Base-by-base conservation (phyloP, 2,888 invertebrate genomes). In the Sympetrum striolatum region DNA sequence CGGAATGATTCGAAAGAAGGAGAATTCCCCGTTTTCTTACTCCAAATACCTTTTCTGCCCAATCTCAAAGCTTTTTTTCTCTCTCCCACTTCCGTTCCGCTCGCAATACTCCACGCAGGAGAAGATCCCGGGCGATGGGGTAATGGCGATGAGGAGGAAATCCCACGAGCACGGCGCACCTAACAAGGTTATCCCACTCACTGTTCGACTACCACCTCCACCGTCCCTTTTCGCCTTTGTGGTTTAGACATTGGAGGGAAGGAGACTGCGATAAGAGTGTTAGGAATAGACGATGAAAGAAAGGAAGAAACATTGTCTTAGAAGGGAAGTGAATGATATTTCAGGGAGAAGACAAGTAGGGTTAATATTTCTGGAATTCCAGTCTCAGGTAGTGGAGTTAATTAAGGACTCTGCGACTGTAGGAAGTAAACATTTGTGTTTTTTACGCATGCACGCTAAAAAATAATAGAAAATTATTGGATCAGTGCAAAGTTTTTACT, bases 141-240 rank as follows among this genome's bases (percentile, higher is more conserved):
- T 53, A 58, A 58, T 35, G 31, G 60, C 22, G 37, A n/a, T n/a
- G 60, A 86, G 37, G 25, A 86, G 58, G 86, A 53, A 53, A 86
- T 86, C 86, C 58, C 86, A 86, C 86, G 37, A 86, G 64, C 37
- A 60, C 60, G 60, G 22, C 37, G 37, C 58, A 86, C 86, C 86
- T 86, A 86, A 86, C 86, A 60, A 86, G 86, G 86, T 86, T 86
- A 86, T 60, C 86, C 86, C 64, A 37, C 86, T 86, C 86, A 60
- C 86, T 86, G 18, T n/a, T 86, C 60, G 8, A 53, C 53, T 53
- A 18, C 44, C 44, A 44, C 82, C 53, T 53, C 53, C 82, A 2
- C 82, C 12, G 53, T 58, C 35, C 82, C 81, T 48, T 80, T 80
- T 53, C 82, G 31, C 82, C 58, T 86, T 82, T 64, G 86, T 86